Percentiles rank a stretch among this genome's conserved stretches.
Conservation (phyloP, 2,113 vertebrate genomes). For the Lepisosteus osseus region DNA sequence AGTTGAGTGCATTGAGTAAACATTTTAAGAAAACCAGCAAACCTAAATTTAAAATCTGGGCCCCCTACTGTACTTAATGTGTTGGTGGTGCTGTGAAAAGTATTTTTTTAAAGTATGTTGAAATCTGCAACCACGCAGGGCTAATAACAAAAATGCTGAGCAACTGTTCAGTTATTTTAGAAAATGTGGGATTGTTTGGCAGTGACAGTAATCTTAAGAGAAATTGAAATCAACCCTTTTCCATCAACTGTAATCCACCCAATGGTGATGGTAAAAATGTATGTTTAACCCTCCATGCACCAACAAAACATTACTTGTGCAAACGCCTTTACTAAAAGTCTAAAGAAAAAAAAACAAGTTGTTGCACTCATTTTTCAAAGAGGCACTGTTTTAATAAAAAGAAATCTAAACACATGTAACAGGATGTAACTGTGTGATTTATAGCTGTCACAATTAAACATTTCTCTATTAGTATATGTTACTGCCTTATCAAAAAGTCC, state of each 20-base stretch:
- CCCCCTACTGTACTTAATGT: constrained; percentile 24
- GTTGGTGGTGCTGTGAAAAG: constrained; percentile 20
- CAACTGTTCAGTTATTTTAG: constrained; percentile 17
- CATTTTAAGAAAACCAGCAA: constrained; percentile 35
- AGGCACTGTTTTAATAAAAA: constrained; percentile 44
- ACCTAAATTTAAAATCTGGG: constrained; percentile 27
- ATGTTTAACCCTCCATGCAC: constrained; percentile 36
- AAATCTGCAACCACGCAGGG: constrained; percentile 17
- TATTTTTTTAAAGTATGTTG: constrained; percentile 21
- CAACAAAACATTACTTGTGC: constrained; percentile 23
- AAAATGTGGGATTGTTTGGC: constrained; percentile 53
- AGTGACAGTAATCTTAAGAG: constrained; percentile 49
- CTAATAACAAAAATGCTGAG: constrained; percentile 26
- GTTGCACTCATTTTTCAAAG: constrained; percentile 51
- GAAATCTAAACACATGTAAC: constrained; percentile 49
- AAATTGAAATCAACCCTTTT: constrained; percentile 20
- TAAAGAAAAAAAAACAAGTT: constrained; percentile 56
- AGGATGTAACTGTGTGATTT: constrained; percentile 50
- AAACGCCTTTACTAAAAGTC: constrained; percentile 26
- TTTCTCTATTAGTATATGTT: no score
- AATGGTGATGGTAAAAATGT: not conserved
- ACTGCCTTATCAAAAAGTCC: no score
- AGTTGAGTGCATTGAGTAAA: constrained; percentile 25
- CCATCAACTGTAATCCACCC: not conserved
- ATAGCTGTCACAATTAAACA: constrained; percentile 6